Evolutionary conservation across 2,113 vertebrate genomes (phyloP).

Genomic region (Oncorhynchus gorbuscha): DNA sequence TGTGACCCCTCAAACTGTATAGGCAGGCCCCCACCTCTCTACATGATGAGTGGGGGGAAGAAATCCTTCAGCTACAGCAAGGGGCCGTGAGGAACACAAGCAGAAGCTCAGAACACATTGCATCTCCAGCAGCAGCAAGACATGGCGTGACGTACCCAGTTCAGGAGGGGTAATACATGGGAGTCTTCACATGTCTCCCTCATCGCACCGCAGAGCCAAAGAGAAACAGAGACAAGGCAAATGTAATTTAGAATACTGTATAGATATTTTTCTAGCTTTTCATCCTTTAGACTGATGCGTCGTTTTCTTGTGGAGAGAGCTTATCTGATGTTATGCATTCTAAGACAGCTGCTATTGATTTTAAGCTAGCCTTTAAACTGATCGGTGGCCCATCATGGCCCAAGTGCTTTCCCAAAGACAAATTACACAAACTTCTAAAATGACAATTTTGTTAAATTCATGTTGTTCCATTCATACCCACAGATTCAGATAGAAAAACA

Average conservation of each 20-base stretch:
- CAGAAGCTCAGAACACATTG: slow-evolving; percentile 35
- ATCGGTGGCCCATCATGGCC: slow-evolving; percentile 30
- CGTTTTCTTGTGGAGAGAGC: slow-evolving; percentile 27
- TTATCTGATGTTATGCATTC: slow-evolving; percentile 32
- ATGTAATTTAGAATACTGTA: slow-evolving; percentile 61
- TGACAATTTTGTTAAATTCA: neutral
- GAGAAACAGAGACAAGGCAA: slow-evolving; percentile 39
- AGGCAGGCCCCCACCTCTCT: slow-evolving; percentile 66
- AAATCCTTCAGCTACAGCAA: slow-evolving; percentile 66
- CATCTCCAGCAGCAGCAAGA: slow-evolving; percentile 41
- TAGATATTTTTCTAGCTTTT: slow-evolving; percentile 40
- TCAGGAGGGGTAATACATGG: slow-evolving; percentile 33
- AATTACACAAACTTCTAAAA: neutral
- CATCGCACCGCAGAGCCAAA: slow-evolving; percentile 29
- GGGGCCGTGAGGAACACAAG: slow-evolving; percentile 55
- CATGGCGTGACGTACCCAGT: slow-evolving; percentile 19
- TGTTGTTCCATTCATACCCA: neutral
- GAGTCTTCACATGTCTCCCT: slow-evolving; percentile 38
- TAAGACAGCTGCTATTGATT: slow-evolving; percentile 44
- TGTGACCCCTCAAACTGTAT: slow-evolving; percentile 78
- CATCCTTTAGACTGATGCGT: slow-evolving; percentile 33
- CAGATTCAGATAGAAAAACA: neutral
- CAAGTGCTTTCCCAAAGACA: slow-evolving; percentile 1
- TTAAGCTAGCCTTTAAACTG: slow-evolving; percentile 22
- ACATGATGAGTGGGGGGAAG: slow-evolving; percentile 73